phyloP scores from a whole-genome alignment of 2,888 invertebrate genomes.

The Cremastobaeus sp. region DNA sequence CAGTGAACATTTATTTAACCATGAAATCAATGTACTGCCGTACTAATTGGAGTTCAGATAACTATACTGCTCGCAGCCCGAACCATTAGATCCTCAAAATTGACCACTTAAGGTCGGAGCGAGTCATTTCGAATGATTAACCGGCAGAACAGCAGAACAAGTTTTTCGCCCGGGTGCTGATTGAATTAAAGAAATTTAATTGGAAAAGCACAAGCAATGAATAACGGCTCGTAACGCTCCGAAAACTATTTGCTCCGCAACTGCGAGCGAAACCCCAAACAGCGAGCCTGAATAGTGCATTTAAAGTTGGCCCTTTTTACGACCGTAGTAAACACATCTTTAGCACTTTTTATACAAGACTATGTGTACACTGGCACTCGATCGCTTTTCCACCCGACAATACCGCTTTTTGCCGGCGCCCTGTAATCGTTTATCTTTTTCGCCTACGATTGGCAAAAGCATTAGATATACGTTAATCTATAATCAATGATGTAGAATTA shows the following conservation, averaged over 20 bases:
- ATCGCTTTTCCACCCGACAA: constrained; percentile 45
- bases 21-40: constrained; percentile 44
- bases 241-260: constrained; percentile 44
- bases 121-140: constrained; percentile 1
- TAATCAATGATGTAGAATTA: constrained; percentile 45
- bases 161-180: no score
- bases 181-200: no score
- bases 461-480: constrained; percentile 56
- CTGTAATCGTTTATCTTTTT: constrained; percentile 56
- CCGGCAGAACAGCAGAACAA: no score
- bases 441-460: constrained; percentile 43
- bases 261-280: constrained; percentile 28
- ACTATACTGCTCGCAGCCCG: constrained; percentile 12
- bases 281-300: constrained; percentile 35
- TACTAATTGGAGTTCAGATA: constrained; percentile 41
- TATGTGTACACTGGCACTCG: constrained; percentile 47
- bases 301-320: constrained; percentile 54
- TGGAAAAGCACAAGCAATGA: no score
- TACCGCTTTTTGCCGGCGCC: constrained; percentile 39
- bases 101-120: constrained; percentile 23
- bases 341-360: constrained; percentile 47
- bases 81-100: constrained; percentile 17
- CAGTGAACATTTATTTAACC: constrained; percentile 48
- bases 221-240: neutral
- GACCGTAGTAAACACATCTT: constrained; percentile 58